These are phyloP conservation scores for Portevinia maculata DNA, from an alignment of 2,888 invertebrate genomes.

Conservation along the genomic window DNA sequence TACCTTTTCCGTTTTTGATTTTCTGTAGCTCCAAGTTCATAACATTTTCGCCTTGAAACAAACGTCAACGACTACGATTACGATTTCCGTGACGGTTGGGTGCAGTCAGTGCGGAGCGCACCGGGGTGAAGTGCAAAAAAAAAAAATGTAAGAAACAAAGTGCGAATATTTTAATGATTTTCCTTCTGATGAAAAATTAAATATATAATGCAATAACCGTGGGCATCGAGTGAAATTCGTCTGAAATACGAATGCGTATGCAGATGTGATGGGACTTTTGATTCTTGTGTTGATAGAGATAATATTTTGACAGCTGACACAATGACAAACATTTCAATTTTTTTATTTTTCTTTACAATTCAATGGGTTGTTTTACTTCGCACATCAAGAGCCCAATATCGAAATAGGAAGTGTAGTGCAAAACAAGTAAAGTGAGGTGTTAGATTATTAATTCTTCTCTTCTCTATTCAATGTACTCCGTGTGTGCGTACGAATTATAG, in stretches of 20 bases:
- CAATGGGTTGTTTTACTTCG: background rate
- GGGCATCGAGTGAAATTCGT: background rate
- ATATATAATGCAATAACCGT: no score
- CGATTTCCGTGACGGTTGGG: background rate
- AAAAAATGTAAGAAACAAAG: no score
- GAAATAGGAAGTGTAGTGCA: conserved; percentile 4
- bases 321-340: conserved; percentile 30
- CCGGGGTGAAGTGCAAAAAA: conserved; percentile 36
- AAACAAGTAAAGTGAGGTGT: conserved; percentile 38
- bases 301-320: conserved; percentile 55
- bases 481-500: background rate
- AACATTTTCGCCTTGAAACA: conserved; percentile 22
- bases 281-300: conserved; percentile 17
- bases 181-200: conserved; percentile 13
- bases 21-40: conserved; percentile 16
- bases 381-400: background rate
- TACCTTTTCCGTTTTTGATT: background rate
- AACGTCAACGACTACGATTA: conserved; percentile 21
- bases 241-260: conserved; percentile 4
- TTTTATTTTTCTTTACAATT: background rate
- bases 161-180: conserved; percentile 6
- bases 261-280: conserved; percentile 23
- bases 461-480: background rate
- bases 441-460: conserved; percentile 24
- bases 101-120: conserved; percentile 18